A percentile compares a stretch with the other conserved stretches of the same genome.
Evolutionary conservation across 2,113 vertebrate genomes (phyloP).

Genomic region (Uria aalge): DNA sequence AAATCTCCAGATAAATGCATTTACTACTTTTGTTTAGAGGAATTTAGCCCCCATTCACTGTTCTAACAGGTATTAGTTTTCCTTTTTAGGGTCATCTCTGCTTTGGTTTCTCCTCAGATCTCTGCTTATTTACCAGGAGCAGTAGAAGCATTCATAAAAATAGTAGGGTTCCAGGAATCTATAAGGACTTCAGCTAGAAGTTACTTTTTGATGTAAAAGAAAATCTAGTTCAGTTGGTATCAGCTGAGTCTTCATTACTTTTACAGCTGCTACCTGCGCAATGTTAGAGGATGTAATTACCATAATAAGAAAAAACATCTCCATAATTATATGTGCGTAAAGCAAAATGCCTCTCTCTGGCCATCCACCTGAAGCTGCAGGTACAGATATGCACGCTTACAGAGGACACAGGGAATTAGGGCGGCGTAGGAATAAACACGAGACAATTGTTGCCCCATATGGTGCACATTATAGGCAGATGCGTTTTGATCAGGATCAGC

Average conservation of each 20-base stretch:
- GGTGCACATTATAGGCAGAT: neutral
- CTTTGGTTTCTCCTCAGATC: neutral
- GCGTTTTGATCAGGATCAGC: slow-evolving; percentile 7
- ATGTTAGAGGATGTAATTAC: neutral
- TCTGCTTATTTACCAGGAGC: neutral
- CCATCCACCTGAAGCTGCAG: neutral
- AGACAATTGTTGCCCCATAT: slow-evolving; percentile 3
- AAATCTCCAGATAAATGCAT: neutral
- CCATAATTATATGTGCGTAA: neutral
- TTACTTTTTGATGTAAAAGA: neutral
- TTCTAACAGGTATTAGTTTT: neutral
- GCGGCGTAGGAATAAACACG: neutral
- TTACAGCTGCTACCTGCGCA: neutral
- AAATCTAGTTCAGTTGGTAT: neutral
- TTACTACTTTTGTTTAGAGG: neutral
- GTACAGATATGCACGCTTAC: neutral
- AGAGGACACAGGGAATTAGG: neutral
- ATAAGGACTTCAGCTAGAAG: neutral
- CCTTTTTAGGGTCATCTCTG: neutral
- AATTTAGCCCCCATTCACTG: neutral
- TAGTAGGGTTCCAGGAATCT: neutral
- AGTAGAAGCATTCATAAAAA: neutral
- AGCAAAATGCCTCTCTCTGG: neutral
- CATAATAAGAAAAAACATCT: neutral
- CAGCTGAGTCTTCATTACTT: neutral